Conservation (phyloP, 2,797 vertebrate genomes). For the Tragopan temminckii region DNA sequence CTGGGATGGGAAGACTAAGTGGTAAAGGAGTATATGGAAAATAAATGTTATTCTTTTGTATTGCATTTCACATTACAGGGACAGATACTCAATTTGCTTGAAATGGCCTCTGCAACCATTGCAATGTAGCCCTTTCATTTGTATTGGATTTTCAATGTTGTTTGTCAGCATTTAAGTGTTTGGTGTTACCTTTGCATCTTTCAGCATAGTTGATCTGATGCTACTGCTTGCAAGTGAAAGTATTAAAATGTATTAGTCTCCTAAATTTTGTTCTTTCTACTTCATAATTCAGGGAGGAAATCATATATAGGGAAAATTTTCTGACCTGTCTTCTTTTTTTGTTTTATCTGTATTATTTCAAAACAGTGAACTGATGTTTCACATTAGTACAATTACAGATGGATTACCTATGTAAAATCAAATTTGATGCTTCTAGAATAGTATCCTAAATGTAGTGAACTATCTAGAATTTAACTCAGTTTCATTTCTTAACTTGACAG, state of each 20-base stretch:
- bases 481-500: background rate
- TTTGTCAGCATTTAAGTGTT: background rate
- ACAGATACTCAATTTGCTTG: background rate
- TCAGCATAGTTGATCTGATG: background rate
- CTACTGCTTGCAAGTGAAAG: background rate
- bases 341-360: background rate
- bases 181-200: background rate
- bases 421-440: background rate
- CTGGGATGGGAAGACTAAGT: background rate
- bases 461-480: background rate
- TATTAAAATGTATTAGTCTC: background rate
- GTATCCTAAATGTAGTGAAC: background rate
- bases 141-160: background rate
- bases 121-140: background rate
- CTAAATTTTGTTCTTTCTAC: background rate
- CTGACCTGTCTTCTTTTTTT: background rate
- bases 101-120: background rate
- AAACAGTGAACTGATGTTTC: background rate
- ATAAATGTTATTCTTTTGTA: background rate
- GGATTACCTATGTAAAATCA: background rate
- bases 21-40: background rate
- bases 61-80: background rate
- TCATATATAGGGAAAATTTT: background rate
- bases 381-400: no score
- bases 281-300: background rate